Evolutionary conservation across 2,113 vertebrate genomes (phyloP), one percentile per base, ranked within the genome.

Genomic region (Ptyas mucosa): DNA sequence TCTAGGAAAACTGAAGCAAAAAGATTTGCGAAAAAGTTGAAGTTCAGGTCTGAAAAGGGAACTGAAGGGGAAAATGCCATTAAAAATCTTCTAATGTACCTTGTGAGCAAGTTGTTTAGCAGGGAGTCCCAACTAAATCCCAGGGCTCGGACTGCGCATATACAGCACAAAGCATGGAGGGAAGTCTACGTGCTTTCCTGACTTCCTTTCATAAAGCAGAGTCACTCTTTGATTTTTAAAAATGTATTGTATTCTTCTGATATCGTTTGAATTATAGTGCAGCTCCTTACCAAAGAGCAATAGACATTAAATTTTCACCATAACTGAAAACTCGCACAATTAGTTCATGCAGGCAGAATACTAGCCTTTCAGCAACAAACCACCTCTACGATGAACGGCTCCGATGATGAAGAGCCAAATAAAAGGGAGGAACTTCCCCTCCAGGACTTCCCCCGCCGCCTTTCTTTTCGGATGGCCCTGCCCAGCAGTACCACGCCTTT

Each of bases 371-470:
- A 75, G 14, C n/a, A 5, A 75, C n/a, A 75, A 34, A 75, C 6
- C n/a, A 29, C 29, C 15, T 34, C n/a, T 69, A 69, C 2, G 5
- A 1, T 7, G 5, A 15, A 75, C 1, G 6, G 14, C 6, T 75
- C n/a, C 0, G 5, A 34, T 7, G 69, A 20, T 3, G 15, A 75
- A 75, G 5, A 69, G 29, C 5, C n/a, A 34, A 75, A 34, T 20
- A 34, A 34, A 75, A 34, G 6, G n/a, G 64, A 75, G 10, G 43
- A 18, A 14, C 21, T 49, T 11, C 85, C 24, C 10, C 34, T 57
- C 0, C 0, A 18, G 3, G 3, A 26, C 0, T 11, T 8, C 21
- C 55, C 55, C 7, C 0, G 3, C 23, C 10, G 11, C 26, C 9
- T 81, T 39, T 10, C 49, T 11, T n/a, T 39, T 5, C 54, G 20